Conservation (phyloP, 2,113 vertebrate species). For the Mionectes macconnelli region DNA sequence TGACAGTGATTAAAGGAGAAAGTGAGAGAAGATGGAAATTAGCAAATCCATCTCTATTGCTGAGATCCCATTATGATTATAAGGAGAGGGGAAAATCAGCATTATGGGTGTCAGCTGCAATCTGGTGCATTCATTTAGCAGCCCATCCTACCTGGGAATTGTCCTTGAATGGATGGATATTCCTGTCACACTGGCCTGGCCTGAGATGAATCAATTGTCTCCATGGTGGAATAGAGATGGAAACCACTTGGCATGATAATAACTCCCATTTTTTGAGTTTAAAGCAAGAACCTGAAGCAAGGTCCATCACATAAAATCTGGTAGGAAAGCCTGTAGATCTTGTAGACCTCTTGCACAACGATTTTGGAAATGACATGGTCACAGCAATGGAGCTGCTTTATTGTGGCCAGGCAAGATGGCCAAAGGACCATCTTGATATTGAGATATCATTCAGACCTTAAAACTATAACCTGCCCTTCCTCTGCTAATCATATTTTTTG, state of each 20-base stretch:
- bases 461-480: neutral
- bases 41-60: conserved; percentile 81
- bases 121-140: conserved; percentile 69
- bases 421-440: neutral
- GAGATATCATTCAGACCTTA: neutral
- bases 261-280: neutral
- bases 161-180: conserved; percentile 61
- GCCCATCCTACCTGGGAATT: conserved; percentile 60
- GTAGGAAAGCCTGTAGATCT: neutral
- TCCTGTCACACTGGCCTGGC: conserved; percentile 25
- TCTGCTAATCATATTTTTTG: neutral
- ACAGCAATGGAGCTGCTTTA: neutral
- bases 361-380: neutral
- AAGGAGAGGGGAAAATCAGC: conserved; percentile 69
- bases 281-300: neutral
- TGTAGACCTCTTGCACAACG: neutral
- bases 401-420: neutral
- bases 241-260: neutral
- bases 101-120: conserved; percentile 73
- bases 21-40: conserved; percentile 76
- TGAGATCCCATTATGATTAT: conserved; percentile 76
- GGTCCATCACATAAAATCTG: neutral
- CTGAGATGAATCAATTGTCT: conserved; percentile 48
- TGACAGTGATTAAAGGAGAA: conserved; percentile 78
- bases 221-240: neutral